Percentiles rank a stretch among this genome's conserved stretches.
These are phyloP conservation scores for Mus caroli DNA, from an alignment of 2,797 vertebrate genomes.

Conservation along the genomic window DNA sequence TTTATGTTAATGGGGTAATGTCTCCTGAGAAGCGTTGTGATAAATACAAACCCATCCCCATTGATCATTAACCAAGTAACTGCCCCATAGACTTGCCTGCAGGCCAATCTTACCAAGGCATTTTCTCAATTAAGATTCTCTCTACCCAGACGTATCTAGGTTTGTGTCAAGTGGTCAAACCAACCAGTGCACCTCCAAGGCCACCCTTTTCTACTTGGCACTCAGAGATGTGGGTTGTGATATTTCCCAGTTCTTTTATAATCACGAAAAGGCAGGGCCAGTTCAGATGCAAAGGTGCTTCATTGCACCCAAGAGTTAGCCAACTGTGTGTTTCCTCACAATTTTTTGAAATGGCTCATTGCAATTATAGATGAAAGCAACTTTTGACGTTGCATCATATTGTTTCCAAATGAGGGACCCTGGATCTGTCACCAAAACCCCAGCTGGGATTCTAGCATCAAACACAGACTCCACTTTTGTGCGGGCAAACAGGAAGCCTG, in stretches of 20 bases:
- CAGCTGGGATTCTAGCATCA: not conserved
- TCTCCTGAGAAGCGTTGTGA: conserved; percentile 54
- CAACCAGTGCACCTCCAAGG: not conserved
- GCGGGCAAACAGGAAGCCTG: not conserved
- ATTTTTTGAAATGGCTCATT: conserved; percentile 76
- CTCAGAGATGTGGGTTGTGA: not conserved
- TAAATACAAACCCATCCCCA: conserved; percentile 60
- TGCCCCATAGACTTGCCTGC: not conserved
- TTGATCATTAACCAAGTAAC: not conserved
- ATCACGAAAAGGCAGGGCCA: not conserved
- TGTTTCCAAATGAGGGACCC: conserved; percentile 77
- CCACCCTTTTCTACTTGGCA: not conserved
- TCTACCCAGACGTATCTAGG: not conserved
- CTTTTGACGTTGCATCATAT: conserved; percentile 46
- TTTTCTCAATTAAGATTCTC: not conserved
- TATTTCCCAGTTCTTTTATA: conserved; percentile 28
- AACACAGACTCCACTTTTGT: not conserved
- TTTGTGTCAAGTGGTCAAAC: not conserved
- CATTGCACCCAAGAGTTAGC: conserved; percentile 41
- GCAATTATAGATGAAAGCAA: conserved; percentile 71
- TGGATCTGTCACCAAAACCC: not conserved
- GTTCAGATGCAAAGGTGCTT: not conserved
- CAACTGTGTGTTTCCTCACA: conserved; percentile 77
- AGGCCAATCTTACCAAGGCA: not conserved
- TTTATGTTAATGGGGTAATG: not conserved